These are phyloP conservation scores for Drosophila takahashii DNA, from an alignment of 1,140 invertebrate genomes.

Conservation along the genomic window DNA sequence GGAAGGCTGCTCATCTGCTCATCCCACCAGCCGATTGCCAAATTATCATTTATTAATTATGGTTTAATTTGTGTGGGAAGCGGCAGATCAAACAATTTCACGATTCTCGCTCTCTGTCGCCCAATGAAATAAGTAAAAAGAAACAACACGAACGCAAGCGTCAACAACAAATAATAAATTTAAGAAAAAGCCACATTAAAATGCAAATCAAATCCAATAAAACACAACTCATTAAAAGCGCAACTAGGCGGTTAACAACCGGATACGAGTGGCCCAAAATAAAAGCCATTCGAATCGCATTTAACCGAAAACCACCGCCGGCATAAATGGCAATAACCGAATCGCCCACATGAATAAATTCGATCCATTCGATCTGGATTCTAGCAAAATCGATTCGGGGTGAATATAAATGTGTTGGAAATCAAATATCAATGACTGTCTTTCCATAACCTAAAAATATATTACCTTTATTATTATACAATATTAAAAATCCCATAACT, in stretches of 20 bases:
- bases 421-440: not conserved
- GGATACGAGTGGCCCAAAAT: constrained; percentile 25
- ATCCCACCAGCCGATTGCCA: constrained; percentile 1
- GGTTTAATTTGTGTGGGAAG: constrained; percentile 81
- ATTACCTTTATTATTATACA: too few species aligned
- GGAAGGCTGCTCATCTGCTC: not conserved
- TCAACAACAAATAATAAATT: constrained; percentile 74
- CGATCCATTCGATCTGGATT: not conserved
- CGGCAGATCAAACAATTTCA: constrained; percentile 48
- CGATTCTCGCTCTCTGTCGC: not conserved
- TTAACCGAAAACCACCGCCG: constrained; percentile 6
- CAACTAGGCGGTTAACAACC: constrained; percentile 61
- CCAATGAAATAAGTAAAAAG: constrained; percentile 8
- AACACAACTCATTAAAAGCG: constrained; percentile 78
- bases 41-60: constrained; percentile 82
- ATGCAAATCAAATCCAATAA: constrained; percentile 77
- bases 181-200: constrained; percentile 50
- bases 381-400: not conserved
- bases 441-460: not conserved
- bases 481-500: too few species aligned
- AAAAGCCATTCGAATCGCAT: constrained; percentile 12
- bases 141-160: constrained; percentile 10
- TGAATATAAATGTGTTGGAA: not conserved
- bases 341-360: constrained; percentile 13
- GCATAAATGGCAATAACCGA: constrained; percentile 19